Base-by-base conservation (phyloP, 2,888 invertebrate species). In the Cataglyphis livida region DNA sequence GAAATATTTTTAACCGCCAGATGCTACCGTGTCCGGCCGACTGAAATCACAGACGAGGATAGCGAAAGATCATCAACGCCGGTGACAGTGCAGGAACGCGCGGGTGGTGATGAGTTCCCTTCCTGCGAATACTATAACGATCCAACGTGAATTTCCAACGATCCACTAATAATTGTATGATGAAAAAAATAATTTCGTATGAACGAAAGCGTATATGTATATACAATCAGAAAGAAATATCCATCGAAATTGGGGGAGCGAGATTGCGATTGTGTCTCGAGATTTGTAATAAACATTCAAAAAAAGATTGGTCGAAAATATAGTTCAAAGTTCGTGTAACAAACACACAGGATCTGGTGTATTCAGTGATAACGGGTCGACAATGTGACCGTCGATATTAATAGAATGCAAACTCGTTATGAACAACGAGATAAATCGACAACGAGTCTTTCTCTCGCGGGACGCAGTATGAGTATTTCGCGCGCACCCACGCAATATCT, bases 1-100 rank as follows among this genome's bases (percentile, higher is more conserved):
- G 90, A 92, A 91, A 92, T 92, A 93, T 92, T 93, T 92, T 92
- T 90, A 92, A 88, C 90, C 88, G 81, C 91, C 91, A 92, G 92
- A 91, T 91, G 91, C 87, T 86, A 88, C 88, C 90, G 89, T 88
- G 87, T 87, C 87, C 85, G 84, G 87, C 79, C 75, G 88, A 85
- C 87, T 84, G 88, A 88, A 87, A 86, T 87, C 88, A 81, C 84
- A 84, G 48, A 41, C 82, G 64, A 83, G 82, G 78, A 66, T 76
- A 78, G 79, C 41, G 82, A 76, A 78, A 68, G 75, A 81, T 71
- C 83, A 64, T 73, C 70, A 44, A 15, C 76, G 32, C 12, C 59
- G 70, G 66, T 81, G 86, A 82, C 86, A 83, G 84, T 88, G 62
- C 64, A 59, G 41, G 76, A 87, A 70, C 15, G 66, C 38, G 68